These are phyloP conservation scores for Danaus melanippus DNA, from an alignment of 1,140 invertebrate species.

Conservation along the genomic window DNA sequence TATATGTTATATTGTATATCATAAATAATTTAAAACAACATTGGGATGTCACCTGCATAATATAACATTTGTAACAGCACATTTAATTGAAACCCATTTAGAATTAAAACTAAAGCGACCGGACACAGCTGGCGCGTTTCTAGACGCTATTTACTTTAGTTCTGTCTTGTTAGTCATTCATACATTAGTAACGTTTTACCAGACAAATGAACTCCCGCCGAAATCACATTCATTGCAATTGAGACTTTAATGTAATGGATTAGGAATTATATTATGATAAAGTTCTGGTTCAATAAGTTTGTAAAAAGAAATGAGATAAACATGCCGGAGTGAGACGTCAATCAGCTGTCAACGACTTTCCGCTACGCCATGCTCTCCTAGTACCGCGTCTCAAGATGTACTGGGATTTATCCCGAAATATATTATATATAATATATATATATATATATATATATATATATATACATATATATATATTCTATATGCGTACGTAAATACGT, in stretches of 20 bases:
- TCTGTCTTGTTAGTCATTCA: constrained; percentile 66
- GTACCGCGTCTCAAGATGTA: constrained; percentile 50
- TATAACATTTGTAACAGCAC: constrained; percentile 34
- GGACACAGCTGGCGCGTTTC: constrained; percentile 64
- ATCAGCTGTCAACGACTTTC: constrained; percentile 67
- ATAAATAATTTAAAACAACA: neutral
- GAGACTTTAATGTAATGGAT: constrained; percentile 20
- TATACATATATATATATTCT: too few relatives aligned
- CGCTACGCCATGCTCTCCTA: constrained; percentile 56
- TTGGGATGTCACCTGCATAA: constrained; percentile 31
- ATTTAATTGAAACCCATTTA: constrained; percentile 65
- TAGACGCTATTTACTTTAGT: constrained; percentile 63
- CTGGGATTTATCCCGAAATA: constrained; percentile 30
- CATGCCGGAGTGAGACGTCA: constrained; percentile 67
- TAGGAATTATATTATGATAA: constrained; percentile 16
- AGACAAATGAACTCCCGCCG: constrained; percentile 16
- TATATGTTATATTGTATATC: too few relatives aligned
- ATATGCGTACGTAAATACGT: too few relatives aligned
- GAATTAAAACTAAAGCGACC: constrained; percentile 66
- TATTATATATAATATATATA: too few relatives aligned
- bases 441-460: too few relatives aligned
- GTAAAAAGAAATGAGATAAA: constrained; percentile 58
- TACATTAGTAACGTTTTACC: constrained; percentile 58
- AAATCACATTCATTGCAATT: constrained; percentile 11
- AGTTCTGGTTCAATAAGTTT: constrained; percentile 23